These are phyloP conservation scores for Crocuta crocuta DNA, from an alignment of 2,113 vertebrate genomes.

Conservation along the genomic window DNA sequence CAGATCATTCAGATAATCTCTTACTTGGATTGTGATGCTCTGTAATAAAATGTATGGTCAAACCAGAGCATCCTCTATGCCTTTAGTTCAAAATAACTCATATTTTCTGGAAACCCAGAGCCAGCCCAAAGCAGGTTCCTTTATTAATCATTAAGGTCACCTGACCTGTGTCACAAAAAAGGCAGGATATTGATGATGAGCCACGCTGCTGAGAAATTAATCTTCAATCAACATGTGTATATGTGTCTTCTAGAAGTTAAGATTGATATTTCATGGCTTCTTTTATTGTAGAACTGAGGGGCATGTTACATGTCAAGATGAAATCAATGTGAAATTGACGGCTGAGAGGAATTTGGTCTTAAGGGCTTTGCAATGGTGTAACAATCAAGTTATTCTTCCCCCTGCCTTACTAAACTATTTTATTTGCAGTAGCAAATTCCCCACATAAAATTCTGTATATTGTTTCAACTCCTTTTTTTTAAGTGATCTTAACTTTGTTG, in stretches of 20 bases:
- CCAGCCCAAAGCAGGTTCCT: neutral
- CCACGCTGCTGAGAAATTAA: conserved; percentile 69
- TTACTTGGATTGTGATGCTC: neutral
- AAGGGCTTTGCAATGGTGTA: conserved; percentile 60
- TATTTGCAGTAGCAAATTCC: conserved; percentile 59
- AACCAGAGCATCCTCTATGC: neutral
- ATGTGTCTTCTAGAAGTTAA: conserved; percentile 66
- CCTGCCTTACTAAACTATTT: conserved; percentile 39
- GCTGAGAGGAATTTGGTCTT: conserved; percentile 58
- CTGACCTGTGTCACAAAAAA: conserved; percentile 29
- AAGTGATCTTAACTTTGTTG: conserved; percentile 7
- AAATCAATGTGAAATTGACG: conserved; percentile 80
- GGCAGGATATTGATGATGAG: conserved; percentile 43
- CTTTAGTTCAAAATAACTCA: conserved; percentile 5
- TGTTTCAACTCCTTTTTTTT: neutral
- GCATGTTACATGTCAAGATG: conserved; percentile 70
- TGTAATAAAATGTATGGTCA: conserved; percentile 24
- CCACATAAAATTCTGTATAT: neutral
- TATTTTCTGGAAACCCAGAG: conserved; percentile 52
- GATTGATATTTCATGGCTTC: conserved; percentile 72
- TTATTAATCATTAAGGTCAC: conserved; percentile 56
- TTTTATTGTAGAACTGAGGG: conserved; percentile 72
- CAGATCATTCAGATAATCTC: neutral
- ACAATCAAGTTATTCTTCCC: conserved; percentile 48
- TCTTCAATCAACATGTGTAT: conserved; percentile 71